Base-by-base conservation (phyloP, 2,797 vertebrate genomes). In the Malurus splendens region DNA sequence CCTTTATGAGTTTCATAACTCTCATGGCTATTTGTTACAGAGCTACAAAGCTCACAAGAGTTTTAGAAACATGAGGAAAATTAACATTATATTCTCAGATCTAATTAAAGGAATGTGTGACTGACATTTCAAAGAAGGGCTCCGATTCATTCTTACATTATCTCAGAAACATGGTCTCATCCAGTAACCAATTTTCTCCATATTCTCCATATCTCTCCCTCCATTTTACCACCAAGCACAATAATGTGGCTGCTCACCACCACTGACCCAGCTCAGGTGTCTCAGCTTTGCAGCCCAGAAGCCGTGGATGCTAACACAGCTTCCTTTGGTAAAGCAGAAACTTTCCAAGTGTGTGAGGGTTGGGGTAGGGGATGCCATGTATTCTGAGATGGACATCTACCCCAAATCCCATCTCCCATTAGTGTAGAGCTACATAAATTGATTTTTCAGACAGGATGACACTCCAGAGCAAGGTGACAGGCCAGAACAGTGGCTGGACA, bases 401-500 rank as follows among this genome's bases (percentile, higher is more conserved):
- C n/a, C 67, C 60, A 55, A 86, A 74, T 64, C 48, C 41, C 30
- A 48, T 65, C 60, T 77, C n/a, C 74, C 28, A 50, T 25, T 54
- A 70, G 25, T 15, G 36, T 14, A 38, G 50, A 42, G 28, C 55
- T 89, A 61, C 19, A 51, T 32, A 65, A 51, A 87, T 76, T 68
- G 71, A 90, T 95, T 96, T 95, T 94, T 84, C 89, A 93, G 91
- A 82, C 65, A 89, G 71, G 80, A 60, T 95, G 95, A 91, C 86
- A 90, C 75, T 95, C 57, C 88, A 89, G 85, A 82, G 79, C 61
- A 92, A 94, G 78, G 93, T 95, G 45, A 96, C 62, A 59, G 95
- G 96, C 95, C 95, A 96, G 93, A 95, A 93, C 94, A 76, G 83
- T 93, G 93, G 94, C 95, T 96, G 94, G 91, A 95, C 94, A 89